Evolutionary conservation across 2,888 invertebrate species (phyloP).

Genomic region (Spicauda simplicius): DNA sequence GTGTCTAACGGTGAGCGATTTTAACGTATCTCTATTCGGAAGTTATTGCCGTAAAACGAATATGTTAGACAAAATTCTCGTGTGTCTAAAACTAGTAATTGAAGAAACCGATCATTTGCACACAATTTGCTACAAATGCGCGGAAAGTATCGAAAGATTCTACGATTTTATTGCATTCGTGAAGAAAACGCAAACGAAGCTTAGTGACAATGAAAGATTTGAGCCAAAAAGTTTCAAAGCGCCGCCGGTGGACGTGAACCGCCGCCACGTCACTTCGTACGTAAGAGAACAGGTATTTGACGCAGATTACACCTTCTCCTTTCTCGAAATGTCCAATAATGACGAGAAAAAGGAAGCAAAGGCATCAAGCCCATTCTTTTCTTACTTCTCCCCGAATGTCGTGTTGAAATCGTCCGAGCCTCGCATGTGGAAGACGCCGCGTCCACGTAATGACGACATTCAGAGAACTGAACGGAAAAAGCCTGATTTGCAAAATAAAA

Average conservation of each 20-base stretch:
- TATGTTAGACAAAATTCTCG: slow-evolving; percentile 68
- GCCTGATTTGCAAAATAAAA: slow-evolving; percentile 44
- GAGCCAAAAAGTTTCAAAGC: slow-evolving; percentile 50
- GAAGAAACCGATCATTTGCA: slow-evolving; percentile 64
- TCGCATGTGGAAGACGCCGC: slow-evolving; percentile 63
- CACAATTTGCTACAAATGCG: slow-evolving; percentile 72
- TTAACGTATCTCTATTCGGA: slow-evolving; percentile 69
- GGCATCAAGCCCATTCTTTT: slow-evolving; percentile 70
- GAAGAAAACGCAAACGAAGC: slow-evolving; percentile 62
- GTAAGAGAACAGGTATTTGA: slow-evolving; percentile 67
- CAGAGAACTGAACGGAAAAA: slow-evolving; percentile 45
- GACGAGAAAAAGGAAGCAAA: slow-evolving; percentile 60
- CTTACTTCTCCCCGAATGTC: slow-evolving; percentile 66
- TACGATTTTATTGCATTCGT: slow-evolving; percentile 65
- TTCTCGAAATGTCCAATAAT: slow-evolving; percentile 60
- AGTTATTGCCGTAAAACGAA: slow-evolving; percentile 62
- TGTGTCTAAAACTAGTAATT: slow-evolving; percentile 66
- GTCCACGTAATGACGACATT: slow-evolving; percentile 44
- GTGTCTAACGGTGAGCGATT: slow-evolving; percentile 69
- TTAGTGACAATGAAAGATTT: slow-evolving; percentile 46
- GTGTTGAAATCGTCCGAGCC: slow-evolving; percentile 53
- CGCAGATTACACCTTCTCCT: slow-evolving; percentile 71
- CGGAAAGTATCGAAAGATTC: slow-evolving; percentile 68
- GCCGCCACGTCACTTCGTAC: slow-evolving; percentile 62
- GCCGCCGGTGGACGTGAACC: slow-evolving; percentile 45